Conservation (phyloP, 2,888 invertebrate genomes). For the Troilus luridus region DNA sequence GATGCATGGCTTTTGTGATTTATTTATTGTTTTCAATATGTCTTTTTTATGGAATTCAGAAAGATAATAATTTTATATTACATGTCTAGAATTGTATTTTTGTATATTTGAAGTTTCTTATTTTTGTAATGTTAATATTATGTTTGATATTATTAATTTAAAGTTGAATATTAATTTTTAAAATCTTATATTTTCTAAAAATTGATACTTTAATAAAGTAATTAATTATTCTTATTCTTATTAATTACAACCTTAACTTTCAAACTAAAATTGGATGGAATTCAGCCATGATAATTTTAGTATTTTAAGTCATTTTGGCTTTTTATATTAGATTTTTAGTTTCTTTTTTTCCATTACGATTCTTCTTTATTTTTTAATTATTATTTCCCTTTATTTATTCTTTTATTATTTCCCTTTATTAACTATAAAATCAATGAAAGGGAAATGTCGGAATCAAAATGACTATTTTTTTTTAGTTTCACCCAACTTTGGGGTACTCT, state of each 20-base stretch:
- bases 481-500: too few species aligned
- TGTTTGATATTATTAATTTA: background rate
- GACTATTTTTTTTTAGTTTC: too few species aligned
- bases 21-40: slow-evolving; percentile 4
- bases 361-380: too few species aligned
- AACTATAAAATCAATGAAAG: too few species aligned
- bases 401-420: too few species aligned
- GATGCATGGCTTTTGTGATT: background rate
- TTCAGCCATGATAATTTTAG: too few species aligned
- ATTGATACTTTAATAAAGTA: slow-evolving; percentile 38
- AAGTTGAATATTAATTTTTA: slow-evolving; percentile 24
- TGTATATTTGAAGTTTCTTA: background rate
- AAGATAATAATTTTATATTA: background rate
- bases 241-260: background rate
- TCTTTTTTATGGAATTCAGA: background rate
- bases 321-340: too few species aligned
- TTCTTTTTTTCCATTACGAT: too few species aligned
- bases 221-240: slow-evolving; percentile 9
- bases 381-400: too few species aligned
- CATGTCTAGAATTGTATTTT: slow-evolving; percentile 7
- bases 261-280: too few species aligned
- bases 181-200: slow-evolving; percentile 21
- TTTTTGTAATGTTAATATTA: background rate
- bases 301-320: too few species aligned
- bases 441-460: too few species aligned